These are phyloP conservation scores for Hippoglossus hippoglossus DNA, from an alignment of 2,797 vertebrate genomes.

Conservation along the genomic window DNA sequence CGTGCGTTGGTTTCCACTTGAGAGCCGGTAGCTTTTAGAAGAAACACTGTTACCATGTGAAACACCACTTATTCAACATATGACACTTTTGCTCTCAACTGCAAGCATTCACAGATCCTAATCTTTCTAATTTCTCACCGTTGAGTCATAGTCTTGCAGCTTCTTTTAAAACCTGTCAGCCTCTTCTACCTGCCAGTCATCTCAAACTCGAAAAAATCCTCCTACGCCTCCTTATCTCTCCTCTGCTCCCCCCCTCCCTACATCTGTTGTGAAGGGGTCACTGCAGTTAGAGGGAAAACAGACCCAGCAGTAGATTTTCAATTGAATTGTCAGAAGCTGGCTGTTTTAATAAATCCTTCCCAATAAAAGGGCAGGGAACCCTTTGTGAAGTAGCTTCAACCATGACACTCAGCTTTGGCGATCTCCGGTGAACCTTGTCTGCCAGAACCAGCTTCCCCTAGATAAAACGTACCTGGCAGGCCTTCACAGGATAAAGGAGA, in stretches of 20 bases:
- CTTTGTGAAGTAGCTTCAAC: conserved; percentile 79
- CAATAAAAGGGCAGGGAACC: conserved; percentile 80
- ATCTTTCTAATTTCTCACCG: conserved; percentile 49
- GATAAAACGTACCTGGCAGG: conserved; percentile 61
- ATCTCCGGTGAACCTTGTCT: conserved; percentile 58
- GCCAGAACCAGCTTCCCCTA: conserved; percentile 40
- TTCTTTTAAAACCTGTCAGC: conserved; percentile 21
- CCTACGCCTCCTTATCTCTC: conserved; percentile 49
- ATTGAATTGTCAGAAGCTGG: conserved; percentile 80
- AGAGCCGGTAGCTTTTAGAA: conserved; percentile 42
- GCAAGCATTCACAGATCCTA: conserved; percentile 50
- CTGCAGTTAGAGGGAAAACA: conserved; percentile 77
- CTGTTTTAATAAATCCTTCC: conserved; percentile 81
- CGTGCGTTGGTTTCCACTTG: conserved; percentile 53
- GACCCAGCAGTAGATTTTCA: conserved; percentile 76
- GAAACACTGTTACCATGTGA: conserved; percentile 47
- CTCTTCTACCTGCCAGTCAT: conserved; percentile 68
- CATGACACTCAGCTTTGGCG: conserved; percentile 59
- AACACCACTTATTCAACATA: conserved; percentile 51
- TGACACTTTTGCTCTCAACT: conserved; percentile 61
- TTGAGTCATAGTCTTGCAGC: conserved; percentile 27
- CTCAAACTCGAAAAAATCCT: conserved; percentile 29
- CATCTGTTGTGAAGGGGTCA: conserved; percentile 67
- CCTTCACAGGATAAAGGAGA: conserved; percentile 31
- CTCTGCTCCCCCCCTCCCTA: conserved; percentile 32